A percentile compares a stretch with the other conserved stretches of the same genome.
These are phyloP conservation scores for Oopsacas minuta DNA, from an alignment of 37 sponge, comb jelly and placozoan genomes.

Conservation along the genomic window DNA sequence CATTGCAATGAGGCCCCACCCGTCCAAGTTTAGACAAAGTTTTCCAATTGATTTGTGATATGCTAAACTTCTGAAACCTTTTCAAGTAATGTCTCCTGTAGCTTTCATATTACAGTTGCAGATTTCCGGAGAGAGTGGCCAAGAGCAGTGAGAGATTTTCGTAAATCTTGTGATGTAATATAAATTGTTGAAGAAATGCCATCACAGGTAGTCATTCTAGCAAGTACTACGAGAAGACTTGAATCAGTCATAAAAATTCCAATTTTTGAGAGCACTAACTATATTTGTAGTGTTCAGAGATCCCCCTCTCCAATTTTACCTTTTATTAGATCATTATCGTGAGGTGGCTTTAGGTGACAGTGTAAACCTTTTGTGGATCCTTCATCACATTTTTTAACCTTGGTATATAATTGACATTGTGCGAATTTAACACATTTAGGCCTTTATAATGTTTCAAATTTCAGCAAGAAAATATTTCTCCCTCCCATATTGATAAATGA, in stretches of 20 bases:
- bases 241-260: background rate
- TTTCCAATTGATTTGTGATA: background rate
- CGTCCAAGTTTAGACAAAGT: background rate
- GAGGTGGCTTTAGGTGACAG: background rate
- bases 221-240: background rate
- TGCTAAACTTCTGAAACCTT: background rate
- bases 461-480: too few relatives aligned
- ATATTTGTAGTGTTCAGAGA: background rate
- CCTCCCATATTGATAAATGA: too few relatives aligned
- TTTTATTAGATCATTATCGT: background rate
- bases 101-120: background rate
- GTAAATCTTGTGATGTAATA: slow-evolving; percentile 17
- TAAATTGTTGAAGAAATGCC: background rate
- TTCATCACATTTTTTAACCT: background rate
- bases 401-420: background rate
- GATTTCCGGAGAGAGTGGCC: background rate
- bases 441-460: slow-evolving; percentile 8
- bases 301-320: background rate
- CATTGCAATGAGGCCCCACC: background rate
- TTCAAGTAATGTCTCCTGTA: background rate
- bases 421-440: background rate
- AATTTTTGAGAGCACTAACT: background rate
- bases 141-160: background rate
- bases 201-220: slow-evolving; percentile 15
- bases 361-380: slow-evolving; percentile 16